Base-by-base conservation (phyloP, 2,113 vertebrate species). In the Corythoichthys intestinalis region DNA sequence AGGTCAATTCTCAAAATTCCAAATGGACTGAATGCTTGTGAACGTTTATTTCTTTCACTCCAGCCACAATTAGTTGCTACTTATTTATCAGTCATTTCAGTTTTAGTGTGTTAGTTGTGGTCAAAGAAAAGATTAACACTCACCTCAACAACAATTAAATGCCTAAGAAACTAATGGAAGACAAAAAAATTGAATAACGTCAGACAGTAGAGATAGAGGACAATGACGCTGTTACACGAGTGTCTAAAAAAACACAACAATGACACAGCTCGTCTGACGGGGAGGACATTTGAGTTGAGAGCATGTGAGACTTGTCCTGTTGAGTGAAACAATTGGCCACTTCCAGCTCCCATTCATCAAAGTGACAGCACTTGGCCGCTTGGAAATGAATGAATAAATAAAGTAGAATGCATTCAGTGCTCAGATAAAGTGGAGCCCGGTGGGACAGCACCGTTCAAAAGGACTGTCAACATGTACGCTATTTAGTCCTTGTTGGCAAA, bases 371-470 rank as follows among this genome's bases (percentile, higher is more conserved):
- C 75, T 80, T 81, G 77, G 83, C 81, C 83, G 78, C 76, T 54
- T 85, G 86, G 86, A 90, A 86, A 87, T 87, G 75, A 89, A 88
- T 78, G 79, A 87, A 87, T 90, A 89, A 89, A 90, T 88, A 89
- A 90, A 84, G 77, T 73, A 67, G 79, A 86, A 88, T 52, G 62
- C 85, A 73, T 84, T 82, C 72, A 72, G 82, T 73, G 70, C 83
- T 74, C 76, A 86, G 86, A 90, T 90, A 81, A 87, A 87, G 84
- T 74, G 75, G 66, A 69, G 76, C 80, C 76, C 75, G 77, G 76
- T 83, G 76, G 75, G 74, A 52, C 72, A 72, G 72, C 3, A 65
- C 74, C 76, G 75, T 67, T 75, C 67, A 54, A 66, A 70, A 76
- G 68, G 59, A 78, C 70, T 81, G 77, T 86, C 83, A 74, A 58